A percentile compares a stretch with the other conserved stretches of the same genome.
Conservation (phyloP, 2,113 vertebrate species). For the Callionymus lyra region DNA sequence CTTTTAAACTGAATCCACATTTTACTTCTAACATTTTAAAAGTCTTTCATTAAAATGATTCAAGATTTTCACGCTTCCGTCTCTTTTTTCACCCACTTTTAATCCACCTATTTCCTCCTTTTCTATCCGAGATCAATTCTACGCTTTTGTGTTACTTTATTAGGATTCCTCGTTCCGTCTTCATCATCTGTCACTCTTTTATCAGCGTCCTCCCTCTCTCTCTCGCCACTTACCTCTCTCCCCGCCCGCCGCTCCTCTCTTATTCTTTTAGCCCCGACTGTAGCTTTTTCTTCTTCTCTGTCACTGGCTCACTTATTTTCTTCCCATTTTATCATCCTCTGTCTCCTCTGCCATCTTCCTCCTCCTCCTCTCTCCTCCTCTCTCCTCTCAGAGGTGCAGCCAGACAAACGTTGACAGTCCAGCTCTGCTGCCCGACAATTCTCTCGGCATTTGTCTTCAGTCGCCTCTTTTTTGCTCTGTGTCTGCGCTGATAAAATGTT, state of each 20-base stretch:
- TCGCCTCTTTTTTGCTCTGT: neutral
- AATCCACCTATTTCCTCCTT: no score
- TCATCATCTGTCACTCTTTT: no score
- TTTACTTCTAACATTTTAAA: no score
- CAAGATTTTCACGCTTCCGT: no score
- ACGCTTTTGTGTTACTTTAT: no score
- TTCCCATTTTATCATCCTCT: slow-evolving; percentile 9
- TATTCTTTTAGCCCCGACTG: neutral
- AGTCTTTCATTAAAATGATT: no score
- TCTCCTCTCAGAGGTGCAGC: slow-evolving; percentile 26
- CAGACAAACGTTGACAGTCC: slow-evolving; percentile 3
- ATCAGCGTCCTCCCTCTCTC: slow-evolving; percentile 32
- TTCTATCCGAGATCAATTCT: no score
- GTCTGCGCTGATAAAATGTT: neutral
- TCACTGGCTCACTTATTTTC: slow-evolving; percentile 29
- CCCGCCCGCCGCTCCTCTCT: slow-evolving; percentile 11
- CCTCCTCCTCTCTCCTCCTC: slow-evolving; percentile 38
- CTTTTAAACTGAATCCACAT: no score
- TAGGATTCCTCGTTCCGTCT: no score
- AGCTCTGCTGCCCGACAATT: slow-evolving; percentile 33
- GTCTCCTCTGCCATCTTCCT: slow-evolving; percentile 51
- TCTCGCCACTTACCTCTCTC: slow-evolving; percentile 4
- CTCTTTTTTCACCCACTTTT: no score
- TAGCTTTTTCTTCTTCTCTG: no score
- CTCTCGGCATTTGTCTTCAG: slow-evolving; percentile 13